Evolutionary conservation across 64 coral and sea anemone species (phyloP).

Genomic region (Cladopsammia gracilis): DNA sequence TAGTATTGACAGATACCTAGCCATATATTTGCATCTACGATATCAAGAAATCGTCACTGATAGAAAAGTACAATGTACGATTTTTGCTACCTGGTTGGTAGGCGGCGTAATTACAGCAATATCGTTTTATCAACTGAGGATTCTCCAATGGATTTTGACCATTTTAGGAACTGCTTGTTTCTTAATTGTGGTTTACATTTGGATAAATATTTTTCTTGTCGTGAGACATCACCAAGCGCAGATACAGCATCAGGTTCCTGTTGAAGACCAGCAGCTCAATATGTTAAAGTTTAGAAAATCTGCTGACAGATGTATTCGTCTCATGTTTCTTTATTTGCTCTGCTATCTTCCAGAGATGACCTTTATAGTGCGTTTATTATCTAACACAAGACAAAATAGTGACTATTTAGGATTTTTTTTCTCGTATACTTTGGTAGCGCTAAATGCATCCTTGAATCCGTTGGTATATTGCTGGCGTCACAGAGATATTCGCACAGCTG

Average conservation of each 20-base stretch:
- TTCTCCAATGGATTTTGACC: not conserved
- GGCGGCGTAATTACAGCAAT: not conserved
- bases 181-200: not conserved
- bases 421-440: not conserved
- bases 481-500: not conserved
- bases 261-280: not conserved
- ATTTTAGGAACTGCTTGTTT: not conserved
- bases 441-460: conserved; percentile 11
- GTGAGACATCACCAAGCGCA: conserved; percentile 9
- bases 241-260: not conserved
- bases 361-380: not conserved
- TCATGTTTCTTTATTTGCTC: not conserved
- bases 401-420: not conserved
- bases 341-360: not conserved
- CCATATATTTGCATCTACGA: conserved; percentile 34
- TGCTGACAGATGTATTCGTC: not conserved
- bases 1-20: conserved; percentile 43
- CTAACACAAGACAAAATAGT: not conserved
- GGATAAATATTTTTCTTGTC: not conserved
- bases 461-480: not conserved
- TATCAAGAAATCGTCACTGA: conserved; percentile 19
- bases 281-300: conserved; percentile 29
- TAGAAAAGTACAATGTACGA: not conserved
- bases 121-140: not conserved
- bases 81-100: not conserved